Evolutionary conservation across 2,888 invertebrate species (phyloP), one percentile per base, ranked within the genome.

Genomic region (Agrilus cyanescens): DNA sequence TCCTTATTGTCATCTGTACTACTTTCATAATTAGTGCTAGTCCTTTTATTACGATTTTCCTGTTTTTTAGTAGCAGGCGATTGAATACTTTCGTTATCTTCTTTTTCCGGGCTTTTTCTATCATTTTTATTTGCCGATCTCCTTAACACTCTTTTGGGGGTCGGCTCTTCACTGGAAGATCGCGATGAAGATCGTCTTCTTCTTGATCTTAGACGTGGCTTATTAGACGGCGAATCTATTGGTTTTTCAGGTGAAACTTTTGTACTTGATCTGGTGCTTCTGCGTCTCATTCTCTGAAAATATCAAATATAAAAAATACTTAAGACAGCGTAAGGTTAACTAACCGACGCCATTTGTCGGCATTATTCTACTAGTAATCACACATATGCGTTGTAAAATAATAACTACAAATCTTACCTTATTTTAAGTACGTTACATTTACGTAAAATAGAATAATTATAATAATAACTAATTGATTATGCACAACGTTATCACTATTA

Each of bases 211-310:
- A 68, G 66, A 35, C 70, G 67, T n/a, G 68, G 59, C 10, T 67
- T 66, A 30, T 63, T 57, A 39, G 58, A 53, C 25, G 57, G 47
- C 31, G 61, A 56, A 44, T 58, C 61, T 10, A 56, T 43, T 50
- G 75, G 74, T 58, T 76, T 77, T 49, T 82, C 81, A 33, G 80
- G 78, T 37, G 81, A 75, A 57, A 74, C 63, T 61, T 80, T 80
- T 6, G 75, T 65, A 62, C 82, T 80, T 60, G 78, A 80, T 58
- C 72, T 72, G 62, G 73, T 80, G 68, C 75, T 84, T 68, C 83
- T 83, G 54, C 84, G 81, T 63, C 84, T 79, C 85, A 85, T 85
- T 50, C 57, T 49, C 40, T 38, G 30, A 55, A 49, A 49, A 43
- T 46, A 41, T 44, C 29, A 41, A 45, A 38, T 15, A 38, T 7